Evolutionary conservation across 2,888 invertebrate genomes (phyloP), one percentile per base, ranked within the genome.

Genomic region (Amphipoea lucens): DNA sequence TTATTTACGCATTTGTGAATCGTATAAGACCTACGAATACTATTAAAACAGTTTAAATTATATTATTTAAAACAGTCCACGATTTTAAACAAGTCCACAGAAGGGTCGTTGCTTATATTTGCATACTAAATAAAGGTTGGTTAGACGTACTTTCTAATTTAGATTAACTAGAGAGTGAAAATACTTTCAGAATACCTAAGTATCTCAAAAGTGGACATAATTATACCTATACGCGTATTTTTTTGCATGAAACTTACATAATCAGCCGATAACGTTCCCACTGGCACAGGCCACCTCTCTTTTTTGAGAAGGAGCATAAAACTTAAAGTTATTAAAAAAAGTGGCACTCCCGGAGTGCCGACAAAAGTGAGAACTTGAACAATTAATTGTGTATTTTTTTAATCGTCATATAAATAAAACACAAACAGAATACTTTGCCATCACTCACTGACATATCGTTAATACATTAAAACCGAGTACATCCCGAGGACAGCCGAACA

Each of bases 111-210:
- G 70, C 70, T 79, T 85, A 78, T 73, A 85, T 87, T 85, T 82
- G 78, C 88, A 87, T 87, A 82, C 29, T 51, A 80, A 87, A 69
- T 74, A 71, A 71, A 82, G 85, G 79, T 60, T 60, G 74, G 65
- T 48, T 54, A 63, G 57, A 79, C 63, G 65, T 69, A 84, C 71
- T 77, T 85, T 79, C 60, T 63, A 74, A 84, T 84, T 83, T 74
- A 67, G 62, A 79, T 82, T 74, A 84, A 68, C 79, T 68, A 42
- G 71, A n/a, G 54, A 71, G 63, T 29, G 20, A 63, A 78, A 78
- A 78, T 78, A 83, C 36, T 63, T 68, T 72, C 5, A 42, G 48
- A 71, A n/a, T 72, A 48, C 51, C 60, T 80, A n/a, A 11, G 57
- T 23, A 23, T 78, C 70, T 68, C 54, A 45, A 83, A 78, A 72